These are phyloP conservation scores for Ectropis grisescens DNA, from an alignment of 1,140 invertebrate genomes.

Conservation along the genomic window DNA sequence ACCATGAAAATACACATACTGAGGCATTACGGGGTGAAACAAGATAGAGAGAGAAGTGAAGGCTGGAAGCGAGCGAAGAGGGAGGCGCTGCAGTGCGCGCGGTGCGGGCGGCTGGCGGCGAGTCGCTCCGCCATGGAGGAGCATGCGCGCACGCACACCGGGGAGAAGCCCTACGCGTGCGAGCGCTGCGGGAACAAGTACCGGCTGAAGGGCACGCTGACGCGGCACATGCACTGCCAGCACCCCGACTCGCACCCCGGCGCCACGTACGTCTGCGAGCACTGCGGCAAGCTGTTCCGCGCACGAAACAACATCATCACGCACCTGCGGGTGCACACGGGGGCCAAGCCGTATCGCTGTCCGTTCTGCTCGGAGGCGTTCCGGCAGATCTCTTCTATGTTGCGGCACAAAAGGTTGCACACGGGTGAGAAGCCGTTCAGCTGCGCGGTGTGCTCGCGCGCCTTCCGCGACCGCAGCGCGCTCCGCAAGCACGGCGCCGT, in stretches of 20 bases:
- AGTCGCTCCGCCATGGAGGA: conserved; percentile 74
- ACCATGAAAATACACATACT: conserved; percentile 68
- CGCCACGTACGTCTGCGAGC: conserved; percentile 63
- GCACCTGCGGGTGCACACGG: conserved; percentile 50
- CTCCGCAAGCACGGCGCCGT: conserved; percentile 39
- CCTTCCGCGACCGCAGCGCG: conserved; percentile 41
- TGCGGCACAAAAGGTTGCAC: conserved; percentile 65
- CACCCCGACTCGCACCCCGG: conserved; percentile 54
- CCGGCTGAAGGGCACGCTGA: conserved; percentile 61
- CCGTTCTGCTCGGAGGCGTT: conserved; percentile 52
- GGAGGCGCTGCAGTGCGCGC: conserved; percentile 31
- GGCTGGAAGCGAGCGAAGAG: conserved; percentile 13
- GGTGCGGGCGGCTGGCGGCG: conserved; percentile 30
- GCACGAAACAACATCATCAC: conserved; percentile 37
- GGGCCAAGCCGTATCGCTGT: conserved; percentile 51
- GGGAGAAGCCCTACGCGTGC: conserved; percentile 83
- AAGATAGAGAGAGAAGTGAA: conserved; percentile 8
- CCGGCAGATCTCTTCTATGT: conserved; percentile 38
- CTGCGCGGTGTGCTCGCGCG: conserved; percentile 36
- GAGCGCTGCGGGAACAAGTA: conserved; percentile 74
- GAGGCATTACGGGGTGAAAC: conserved; percentile 25
- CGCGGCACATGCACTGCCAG: conserved; percentile 61
- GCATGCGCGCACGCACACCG: conserved; percentile 84
- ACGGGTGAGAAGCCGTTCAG: conserved; percentile 35
- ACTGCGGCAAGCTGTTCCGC: conserved; percentile 62